Base-by-base conservation (phyloP, 2,888 invertebrate genomes). In the Tortrix viridana region DNA sequence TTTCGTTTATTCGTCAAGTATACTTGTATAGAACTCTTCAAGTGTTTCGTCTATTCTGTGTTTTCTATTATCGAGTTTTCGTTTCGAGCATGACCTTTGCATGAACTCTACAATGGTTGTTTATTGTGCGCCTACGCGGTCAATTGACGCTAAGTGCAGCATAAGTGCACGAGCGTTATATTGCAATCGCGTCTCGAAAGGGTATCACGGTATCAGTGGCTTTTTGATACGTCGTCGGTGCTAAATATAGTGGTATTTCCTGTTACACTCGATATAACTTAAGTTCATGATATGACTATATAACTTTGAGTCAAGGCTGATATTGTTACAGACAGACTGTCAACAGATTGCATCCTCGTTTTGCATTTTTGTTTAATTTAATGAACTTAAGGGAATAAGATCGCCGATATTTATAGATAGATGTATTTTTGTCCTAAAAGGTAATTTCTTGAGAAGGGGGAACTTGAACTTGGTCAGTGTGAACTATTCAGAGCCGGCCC, bases 91-190 rank as follows among this genome's bases (percentile, higher is more conserved):
- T 44, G 55, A 55, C 48, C 49, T 44, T 41, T 14, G 9, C 50
- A 56, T 58, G 59, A 47, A 53, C 49, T 52, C 65, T 26, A 62
- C 52, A 49, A 49, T 44, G n/a, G 18, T 55, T 49, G 55, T 55
- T 61, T 61, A 60, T 60, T 60, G 60, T 23, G 19, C 23, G 9
- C 44, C 22, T 57, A 52, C 49, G 32, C 60, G 54, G 46, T 41
- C 54, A 60, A 54, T 55, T 54, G 48, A 62, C 46, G 19, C 37
- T 52, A 57, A 56, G 61, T 62, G 58, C 37, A 48, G 32, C 32
- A 48, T 55, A 55, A 61, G 61, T 55, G 55, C 44, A 18, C 49
- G 20, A 43, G 55, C 49, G 49, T 55, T 43, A 47, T 61, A 55
- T 55, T 61, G 43, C 49, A 37, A n/a, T 19, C 16, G 26, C 26